A percentile compares a stretch with the other conserved stretches of the same genome.
phyloP scores from a whole-genome alignment of 2,113 vertebrate genomes.

The Syrmaticus mikado region DNA sequence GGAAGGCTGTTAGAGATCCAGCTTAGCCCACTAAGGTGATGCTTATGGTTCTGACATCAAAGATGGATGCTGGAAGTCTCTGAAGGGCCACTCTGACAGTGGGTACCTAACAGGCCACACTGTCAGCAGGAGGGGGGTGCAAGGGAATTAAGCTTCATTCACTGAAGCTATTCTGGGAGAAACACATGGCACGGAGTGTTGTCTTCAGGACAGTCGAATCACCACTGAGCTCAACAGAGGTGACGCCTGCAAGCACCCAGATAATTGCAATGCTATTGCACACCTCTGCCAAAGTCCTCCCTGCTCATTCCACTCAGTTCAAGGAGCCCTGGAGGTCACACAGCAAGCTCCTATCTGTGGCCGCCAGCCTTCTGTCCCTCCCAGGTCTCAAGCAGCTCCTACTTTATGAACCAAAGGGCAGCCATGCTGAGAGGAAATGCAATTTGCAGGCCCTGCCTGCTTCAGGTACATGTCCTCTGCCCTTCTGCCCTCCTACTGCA shows the following conservation, averaged over 20 bases:
- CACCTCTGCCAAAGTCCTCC: neutral
- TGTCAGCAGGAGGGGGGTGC: neutral
- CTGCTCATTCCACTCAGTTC: neutral
- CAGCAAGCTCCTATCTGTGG: neutral
- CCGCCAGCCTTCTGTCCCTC: neutral
- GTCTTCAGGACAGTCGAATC: neutral
- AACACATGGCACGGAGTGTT: accelerated
- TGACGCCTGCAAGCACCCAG: accelerated
- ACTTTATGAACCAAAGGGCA: neutral
- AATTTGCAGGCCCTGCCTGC: neutral
- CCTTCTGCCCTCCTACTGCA: neutral
- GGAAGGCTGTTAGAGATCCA: neutral
- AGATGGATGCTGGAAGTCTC: neutral
- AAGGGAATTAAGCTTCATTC: neutral
- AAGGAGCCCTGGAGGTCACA: neutral
- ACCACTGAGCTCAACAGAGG: neutral
- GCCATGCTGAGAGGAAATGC: accelerated
- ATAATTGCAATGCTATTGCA: neutral
- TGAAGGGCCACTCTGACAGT: neutral
- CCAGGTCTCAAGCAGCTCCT: neutral
- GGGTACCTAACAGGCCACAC: neutral
- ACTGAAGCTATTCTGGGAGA: neutral
- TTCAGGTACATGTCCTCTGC: neutral
- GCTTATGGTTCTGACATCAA: neutral
- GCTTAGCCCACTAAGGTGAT: neutral